phyloP scores from a whole-genome alignment of 2,888 invertebrate genomes.

The Entomobrya proxima region DNA sequence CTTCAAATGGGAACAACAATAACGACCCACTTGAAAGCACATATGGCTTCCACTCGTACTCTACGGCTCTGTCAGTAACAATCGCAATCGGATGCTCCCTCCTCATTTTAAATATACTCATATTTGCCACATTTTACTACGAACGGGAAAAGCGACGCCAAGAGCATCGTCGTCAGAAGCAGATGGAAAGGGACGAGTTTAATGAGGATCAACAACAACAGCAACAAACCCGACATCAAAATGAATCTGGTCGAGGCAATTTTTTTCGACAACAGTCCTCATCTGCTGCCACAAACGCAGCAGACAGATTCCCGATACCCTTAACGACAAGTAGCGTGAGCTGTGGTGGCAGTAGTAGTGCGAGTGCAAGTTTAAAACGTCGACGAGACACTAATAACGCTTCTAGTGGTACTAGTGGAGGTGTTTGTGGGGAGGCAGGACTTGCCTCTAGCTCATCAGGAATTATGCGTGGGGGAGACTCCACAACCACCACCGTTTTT shows the following conservation, averaged over 20 bases:
- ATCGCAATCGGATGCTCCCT: constrained; percentile 83
- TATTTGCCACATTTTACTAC: constrained; percentile 85
- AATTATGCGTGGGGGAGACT: background rate
- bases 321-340: constrained; percentile 54
- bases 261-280: constrained; percentile 55
- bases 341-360: constrained; percentile 43
- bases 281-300: background rate
- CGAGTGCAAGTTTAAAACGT: constrained; percentile 58
- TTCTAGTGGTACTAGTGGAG: constrained; percentile 2
- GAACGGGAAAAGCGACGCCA: constrained; percentile 76
- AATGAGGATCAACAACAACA: constrained; percentile 44
- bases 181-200: constrained; percentile 56
- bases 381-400: constrained; percentile 43
- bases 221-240: background rate
- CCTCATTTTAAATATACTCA: constrained; percentile 91
- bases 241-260: constrained; percentile 22
- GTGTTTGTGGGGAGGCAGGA: background rate
- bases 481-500: constrained; percentile 54
- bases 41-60: constrained; percentile 86
- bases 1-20: constrained; percentile 10
- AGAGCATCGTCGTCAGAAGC: constrained; percentile 64
- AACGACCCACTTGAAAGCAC: constrained; percentile 58
- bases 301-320: constrained; percentile 50
- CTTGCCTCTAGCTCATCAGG: background rate
- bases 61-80: constrained; percentile 92